These are phyloP conservation scores for Chorisops tibialis DNA, from an alignment of 2,888 invertebrate species.

Conservation along the genomic window DNA sequence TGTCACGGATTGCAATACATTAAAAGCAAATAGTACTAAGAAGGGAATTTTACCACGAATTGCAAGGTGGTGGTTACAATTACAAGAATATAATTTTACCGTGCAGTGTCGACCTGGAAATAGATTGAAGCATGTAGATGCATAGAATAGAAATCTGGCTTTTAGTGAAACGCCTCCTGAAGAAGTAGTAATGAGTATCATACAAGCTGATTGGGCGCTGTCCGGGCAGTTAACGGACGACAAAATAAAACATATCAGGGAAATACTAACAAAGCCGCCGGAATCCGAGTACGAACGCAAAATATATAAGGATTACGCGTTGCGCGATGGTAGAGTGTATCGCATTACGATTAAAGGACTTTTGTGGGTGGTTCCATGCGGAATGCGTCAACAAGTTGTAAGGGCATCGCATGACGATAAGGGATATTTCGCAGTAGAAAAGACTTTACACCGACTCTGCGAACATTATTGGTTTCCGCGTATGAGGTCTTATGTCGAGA, in stretches of 20 bases:
- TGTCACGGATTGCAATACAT: conserved; percentile 12
- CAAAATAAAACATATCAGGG: background rate
- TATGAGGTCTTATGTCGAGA: conserved; percentile 20
- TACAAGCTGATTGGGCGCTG: too few relatives aligned
- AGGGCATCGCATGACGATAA: conserved; percentile 34
- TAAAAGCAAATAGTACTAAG: conserved; percentile 6
- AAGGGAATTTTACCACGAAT: conserved; percentile 8
- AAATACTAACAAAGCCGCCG: too few relatives aligned
- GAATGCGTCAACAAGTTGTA: conserved; percentile 30
- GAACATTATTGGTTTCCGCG: conserved; percentile 4
- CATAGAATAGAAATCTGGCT: conserved; percentile 13
- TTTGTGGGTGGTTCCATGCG: conserved; percentile 28
- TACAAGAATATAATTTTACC: background rate
- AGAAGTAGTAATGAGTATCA: too few relatives aligned
- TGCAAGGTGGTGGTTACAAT: conserved; percentile 18
- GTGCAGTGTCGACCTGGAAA: background rate
- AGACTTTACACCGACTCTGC: background rate
- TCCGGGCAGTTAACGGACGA: too few relatives aligned
- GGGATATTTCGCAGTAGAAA: conserved; percentile 32
- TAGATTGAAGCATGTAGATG: conserved; percentile 4
- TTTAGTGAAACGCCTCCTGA: background rate
- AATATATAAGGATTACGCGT: conserved; percentile 13
- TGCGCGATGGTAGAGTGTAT: conserved; percentile 22
- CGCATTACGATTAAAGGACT: conserved; percentile 17
- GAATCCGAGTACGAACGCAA: background rate